Evolutionary conservation across 1,140 invertebrate genomes (phyloP).

Genomic region (Paraescarpia echinospica): DNA sequence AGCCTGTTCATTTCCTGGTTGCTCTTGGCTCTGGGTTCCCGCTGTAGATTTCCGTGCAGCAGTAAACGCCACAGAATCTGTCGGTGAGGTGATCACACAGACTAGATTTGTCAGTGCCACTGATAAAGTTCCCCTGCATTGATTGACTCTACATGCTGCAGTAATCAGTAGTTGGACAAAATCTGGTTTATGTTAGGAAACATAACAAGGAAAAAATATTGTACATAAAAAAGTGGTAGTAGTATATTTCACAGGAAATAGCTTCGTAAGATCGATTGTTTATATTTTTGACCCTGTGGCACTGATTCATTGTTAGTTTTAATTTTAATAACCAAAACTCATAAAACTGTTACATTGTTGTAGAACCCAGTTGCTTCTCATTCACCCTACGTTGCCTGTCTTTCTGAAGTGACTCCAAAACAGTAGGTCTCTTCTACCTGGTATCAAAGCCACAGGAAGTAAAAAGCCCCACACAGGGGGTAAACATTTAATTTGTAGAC

Average conservation of each 20-base stretch:
- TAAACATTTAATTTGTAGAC: no score
- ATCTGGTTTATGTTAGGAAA: background rate
- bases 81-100: background rate
- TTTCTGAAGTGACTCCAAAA: no score
- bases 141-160: background rate
- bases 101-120: background rate
- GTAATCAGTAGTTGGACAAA: background rate
- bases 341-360: no score
- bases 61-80: background rate
- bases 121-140: background rate
- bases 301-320: background rate
- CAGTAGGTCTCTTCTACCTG: no score
- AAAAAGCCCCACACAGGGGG: no score
- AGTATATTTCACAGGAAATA: background rate
- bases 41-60: no score
- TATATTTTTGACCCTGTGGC: no score
- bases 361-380: no score
- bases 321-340: no score
- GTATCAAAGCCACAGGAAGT: no score
- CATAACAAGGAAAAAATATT: background rate
- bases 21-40: background rate
- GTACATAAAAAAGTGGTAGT: background rate
- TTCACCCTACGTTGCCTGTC: no score
- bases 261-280: background rate
- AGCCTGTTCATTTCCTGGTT: background rate